Percentiles rank a stretch among this genome's conserved stretches.
Evolutionary conservation across 2,797 vertebrate genomes (phyloP).

Genomic region (Melanotaenia parkinsoni): DNA sequence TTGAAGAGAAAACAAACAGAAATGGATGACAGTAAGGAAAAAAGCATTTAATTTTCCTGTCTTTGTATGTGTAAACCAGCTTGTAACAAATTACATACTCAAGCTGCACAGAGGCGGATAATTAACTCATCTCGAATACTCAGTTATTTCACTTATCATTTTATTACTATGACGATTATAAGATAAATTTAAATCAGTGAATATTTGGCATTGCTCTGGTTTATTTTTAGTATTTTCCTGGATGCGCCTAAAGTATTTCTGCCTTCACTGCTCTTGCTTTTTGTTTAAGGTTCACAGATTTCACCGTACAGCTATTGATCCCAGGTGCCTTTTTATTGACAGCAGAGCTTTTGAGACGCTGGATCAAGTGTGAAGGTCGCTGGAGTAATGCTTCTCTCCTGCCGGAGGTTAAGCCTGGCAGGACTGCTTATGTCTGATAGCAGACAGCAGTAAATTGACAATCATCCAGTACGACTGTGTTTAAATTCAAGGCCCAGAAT

Average conservation of each 20-base stretch:
- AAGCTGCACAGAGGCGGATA: slow-evolving; percentile 45
- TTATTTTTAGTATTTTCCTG: neutral
- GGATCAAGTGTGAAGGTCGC: slow-evolving; percentile 68
- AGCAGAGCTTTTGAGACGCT: slow-evolving; percentile 41
- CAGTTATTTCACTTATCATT: slow-evolving; percentile 36
- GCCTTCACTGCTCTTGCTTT: slow-evolving; percentile 2
- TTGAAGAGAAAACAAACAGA: neutral
- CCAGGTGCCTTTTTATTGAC: slow-evolving; percentile 48
- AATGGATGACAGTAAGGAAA: slow-evolving; percentile 8
- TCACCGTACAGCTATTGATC: slow-evolving; percentile 61
- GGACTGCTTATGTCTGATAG: slow-evolving; percentile 32
- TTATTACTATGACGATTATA: slow-evolving; percentile 16
- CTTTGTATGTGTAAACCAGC: slow-evolving; percentile 32
- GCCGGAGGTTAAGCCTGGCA: slow-evolving; percentile 42
- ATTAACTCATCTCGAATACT: slow-evolving; percentile 38
- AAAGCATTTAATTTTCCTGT: slow-evolving; percentile 33
- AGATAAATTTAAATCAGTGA: slow-evolving; percentile 12
- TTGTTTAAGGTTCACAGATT: slow-evolving; percentile 32
- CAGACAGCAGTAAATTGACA: slow-evolving; percentile 52
- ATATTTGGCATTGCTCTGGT: neutral
- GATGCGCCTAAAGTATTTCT: slow-evolving; percentile 17
- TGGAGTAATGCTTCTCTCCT: slow-evolving; percentile 45
- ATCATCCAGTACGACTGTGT: slow-evolving; percentile 58
- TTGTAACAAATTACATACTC: slow-evolving; percentile 34
- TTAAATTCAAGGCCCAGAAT: slow-evolving; percentile 51